Evolutionary conservation across 2,888 invertebrate species (phyloP).

Genomic region (Rotaria magnacalcarata): DNA sequence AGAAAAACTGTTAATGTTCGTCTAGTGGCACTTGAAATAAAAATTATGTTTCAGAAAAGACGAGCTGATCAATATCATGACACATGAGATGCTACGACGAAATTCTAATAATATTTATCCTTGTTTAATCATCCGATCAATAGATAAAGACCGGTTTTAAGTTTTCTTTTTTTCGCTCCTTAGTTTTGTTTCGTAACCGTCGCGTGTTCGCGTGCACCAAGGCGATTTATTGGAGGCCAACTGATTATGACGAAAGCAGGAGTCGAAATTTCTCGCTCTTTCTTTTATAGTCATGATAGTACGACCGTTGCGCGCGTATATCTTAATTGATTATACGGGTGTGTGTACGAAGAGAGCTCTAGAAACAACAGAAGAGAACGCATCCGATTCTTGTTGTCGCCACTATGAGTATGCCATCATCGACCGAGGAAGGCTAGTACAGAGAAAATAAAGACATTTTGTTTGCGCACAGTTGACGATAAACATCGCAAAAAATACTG

Average conservation of each 20-base stretch:
- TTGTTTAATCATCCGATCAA: neutral
- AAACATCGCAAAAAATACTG: neutral
- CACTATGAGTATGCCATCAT: neutral
- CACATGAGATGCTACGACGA: neutral
- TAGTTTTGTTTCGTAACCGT: neutral
- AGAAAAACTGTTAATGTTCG: neutral
- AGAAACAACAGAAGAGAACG: neutral
- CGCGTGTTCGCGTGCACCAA: neutral
- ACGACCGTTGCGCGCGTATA: neutral
- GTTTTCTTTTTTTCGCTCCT: neutral
- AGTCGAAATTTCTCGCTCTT: neutral
- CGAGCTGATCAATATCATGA: neutral
- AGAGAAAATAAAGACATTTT: neutral
- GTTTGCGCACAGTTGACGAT: neutral
- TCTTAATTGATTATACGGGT: conserved; percentile 18
- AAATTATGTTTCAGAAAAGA: neutral
- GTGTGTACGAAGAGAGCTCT: neutral
- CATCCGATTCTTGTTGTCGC: neutral
- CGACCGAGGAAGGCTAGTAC: neutral
- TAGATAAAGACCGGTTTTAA: neutral
- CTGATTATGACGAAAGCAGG: neutral
- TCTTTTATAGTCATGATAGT: neutral
- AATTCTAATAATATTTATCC: neutral
- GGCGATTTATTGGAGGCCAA: neutral
- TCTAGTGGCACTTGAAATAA: neutral